phyloP scores from a whole-genome alignment of 2,888 invertebrate species.

The Diarsia dahlii region DNA sequence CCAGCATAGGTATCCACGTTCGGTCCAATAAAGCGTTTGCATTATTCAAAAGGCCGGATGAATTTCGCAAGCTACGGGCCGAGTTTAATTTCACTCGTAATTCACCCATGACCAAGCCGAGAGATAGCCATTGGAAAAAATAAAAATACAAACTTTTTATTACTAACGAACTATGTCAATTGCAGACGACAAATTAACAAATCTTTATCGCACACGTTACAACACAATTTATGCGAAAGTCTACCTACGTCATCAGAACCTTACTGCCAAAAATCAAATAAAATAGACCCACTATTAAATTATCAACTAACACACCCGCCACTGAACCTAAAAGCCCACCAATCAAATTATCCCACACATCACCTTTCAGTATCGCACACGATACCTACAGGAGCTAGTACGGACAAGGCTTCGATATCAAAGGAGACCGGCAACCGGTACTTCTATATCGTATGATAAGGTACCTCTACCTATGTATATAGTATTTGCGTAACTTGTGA shows the following conservation, averaged over 20 bases:
- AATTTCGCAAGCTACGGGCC: slow-evolving; percentile 80
- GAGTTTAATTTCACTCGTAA: slow-evolving; percentile 86
- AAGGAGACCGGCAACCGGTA: slow-evolving; percentile 37
- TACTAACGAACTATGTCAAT: slow-evolving; percentile 44
- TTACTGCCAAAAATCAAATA: slow-evolving; percentile 10
- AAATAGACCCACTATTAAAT: slow-evolving; percentile 36
- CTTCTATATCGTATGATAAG: slow-evolving; percentile 40
- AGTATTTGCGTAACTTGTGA: slow-evolving; percentile 60
- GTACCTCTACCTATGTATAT: slow-evolving; percentile 8
- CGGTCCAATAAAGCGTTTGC: slow-evolving; percentile 85
- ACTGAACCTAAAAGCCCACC: slow-evolving; percentile 15
- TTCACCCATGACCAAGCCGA: slow-evolving; percentile 77
- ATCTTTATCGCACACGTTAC: neutral
- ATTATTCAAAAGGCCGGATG: slow-evolving; percentile 87
- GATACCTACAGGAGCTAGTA: slow-evolving; percentile 33
- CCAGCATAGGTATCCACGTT: slow-evolving; percentile 74
- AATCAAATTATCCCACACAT: slow-evolving; percentile 57
- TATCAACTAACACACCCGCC: neutral
- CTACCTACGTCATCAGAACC: neutral
- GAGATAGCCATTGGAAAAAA: slow-evolving; percentile 76
- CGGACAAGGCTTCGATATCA: slow-evolving; percentile 46
- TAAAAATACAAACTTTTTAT: slow-evolving; percentile 73
- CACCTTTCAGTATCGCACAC: slow-evolving; percentile 63
- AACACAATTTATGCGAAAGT: neutral
- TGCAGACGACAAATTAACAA: neutral